Evolutionary conservation across 2,888 invertebrate genomes (phyloP), one percentile per base, ranked within the genome.

Genomic region (Merodon equestris): DNA sequence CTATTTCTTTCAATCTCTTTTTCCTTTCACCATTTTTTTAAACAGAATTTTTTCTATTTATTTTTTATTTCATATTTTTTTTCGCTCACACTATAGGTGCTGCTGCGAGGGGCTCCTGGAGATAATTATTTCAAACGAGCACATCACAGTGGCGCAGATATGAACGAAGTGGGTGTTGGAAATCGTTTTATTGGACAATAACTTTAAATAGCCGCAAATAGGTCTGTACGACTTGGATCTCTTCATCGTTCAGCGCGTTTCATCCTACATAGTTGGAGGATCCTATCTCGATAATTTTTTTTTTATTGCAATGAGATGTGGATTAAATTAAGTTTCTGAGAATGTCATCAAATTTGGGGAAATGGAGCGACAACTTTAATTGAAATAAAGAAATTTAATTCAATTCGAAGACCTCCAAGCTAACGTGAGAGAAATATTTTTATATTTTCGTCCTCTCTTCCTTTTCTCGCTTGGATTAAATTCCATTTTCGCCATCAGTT

Each of bases 101-200:
- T 45, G 18, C 45, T 9, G 19, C 3, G 3, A 27, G 27, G 27
- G 27, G 10, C 48, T 71, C 38, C 12, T 67, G 38, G 58, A 77
- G 77, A 77, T 77, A 73, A 77, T 77, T 77, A 77, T 77, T 77
- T 73, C 67, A 40, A 77, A 77, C 27, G 56, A 15, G 60, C 9
- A 40, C 40, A 64, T 4, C 27, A 27, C 3, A 14, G 58, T 70
- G 19, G 17, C 2, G 27, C 27, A 27, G 27, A 27, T 27, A 27
- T 27, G 27, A 27, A 27, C 2, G 27, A 27, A 27, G 27, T 27
- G 68, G 40, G n/a, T 68, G 44, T 19, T 73, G 47, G n/a, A 63
- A 63, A 71, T 63, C 71, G 61, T 61, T 71, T 71, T 71, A 71
- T 71, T 71, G 61, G 61, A 56, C 71, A 63, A 71, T 71, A 71